Percentiles rank a stretch among this genome's conserved stretches.
Evolutionary conservation across 1,140 invertebrate genomes (phyloP).

Genomic region (Neotoxoptera formosana): DNA sequence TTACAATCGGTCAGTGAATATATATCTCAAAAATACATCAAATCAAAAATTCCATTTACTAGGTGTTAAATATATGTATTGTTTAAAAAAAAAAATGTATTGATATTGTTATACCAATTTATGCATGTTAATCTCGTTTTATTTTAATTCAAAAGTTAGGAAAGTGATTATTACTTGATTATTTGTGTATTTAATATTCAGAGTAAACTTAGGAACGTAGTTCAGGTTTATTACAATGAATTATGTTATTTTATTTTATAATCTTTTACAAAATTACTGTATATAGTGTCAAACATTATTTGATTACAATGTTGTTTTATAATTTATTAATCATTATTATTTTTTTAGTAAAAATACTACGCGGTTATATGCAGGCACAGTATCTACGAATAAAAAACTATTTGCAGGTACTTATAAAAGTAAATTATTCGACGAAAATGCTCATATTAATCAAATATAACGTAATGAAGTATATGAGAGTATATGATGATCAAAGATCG

Average conservation of each 20-base stretch:
- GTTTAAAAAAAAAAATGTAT: background rate
- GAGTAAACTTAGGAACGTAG: rapidly evolving
- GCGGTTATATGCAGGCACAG: no score
- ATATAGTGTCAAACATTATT: no score
- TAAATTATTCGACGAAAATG: no score
- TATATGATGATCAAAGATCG: no score
- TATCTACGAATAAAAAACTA: no score
- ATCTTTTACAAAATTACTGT: no score
- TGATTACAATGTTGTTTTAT: no score
- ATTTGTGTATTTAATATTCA: background rate
- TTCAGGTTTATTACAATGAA: background rate
- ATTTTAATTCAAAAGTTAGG: background rate
- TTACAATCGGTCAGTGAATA: background rate
- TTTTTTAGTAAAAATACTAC: no score
- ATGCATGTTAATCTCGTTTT: background rate
- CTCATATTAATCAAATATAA: no score
- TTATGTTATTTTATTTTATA: background rate
- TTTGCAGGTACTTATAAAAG: no score
- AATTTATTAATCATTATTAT: no score
- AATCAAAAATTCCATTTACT: background rate
- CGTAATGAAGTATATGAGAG: no score
- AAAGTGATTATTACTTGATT: background rate
- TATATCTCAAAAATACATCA: background rate
- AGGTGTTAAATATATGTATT: background rate
- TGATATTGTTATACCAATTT: background rate